A percentile compares a stretch with the other conserved stretches of the same genome.
phyloP scores from a whole-genome alignment of 2,113 vertebrate species.

The Tetrao urogallus region DNA sequence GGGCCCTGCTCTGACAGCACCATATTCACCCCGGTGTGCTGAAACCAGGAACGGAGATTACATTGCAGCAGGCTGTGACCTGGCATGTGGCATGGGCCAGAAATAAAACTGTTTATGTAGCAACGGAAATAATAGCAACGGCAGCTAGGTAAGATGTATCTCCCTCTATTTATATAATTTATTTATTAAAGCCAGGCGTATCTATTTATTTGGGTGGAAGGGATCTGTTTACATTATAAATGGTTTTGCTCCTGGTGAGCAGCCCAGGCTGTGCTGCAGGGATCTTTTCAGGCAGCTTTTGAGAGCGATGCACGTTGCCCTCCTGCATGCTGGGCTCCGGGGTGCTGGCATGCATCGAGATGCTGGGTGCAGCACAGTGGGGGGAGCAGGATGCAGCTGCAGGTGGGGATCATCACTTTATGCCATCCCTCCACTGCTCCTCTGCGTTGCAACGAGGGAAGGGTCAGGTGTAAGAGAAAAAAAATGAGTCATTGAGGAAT shows the following conservation, averaged over 20 bases:
- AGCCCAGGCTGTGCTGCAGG: background rate
- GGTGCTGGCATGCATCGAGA: accelerated
- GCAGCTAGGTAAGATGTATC: background rate
- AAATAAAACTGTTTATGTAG: slow-evolving; percentile 81
- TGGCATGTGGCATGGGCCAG: slow-evolving; percentile 53
- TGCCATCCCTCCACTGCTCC: background rate
- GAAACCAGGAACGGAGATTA: background rate
- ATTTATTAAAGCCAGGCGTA: background rate
- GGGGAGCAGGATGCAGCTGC: background rate
- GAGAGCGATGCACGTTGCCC: accelerated
- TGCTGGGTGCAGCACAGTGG: accelerated
- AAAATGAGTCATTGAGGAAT: background rate
- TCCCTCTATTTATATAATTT: too few relatives aligned
- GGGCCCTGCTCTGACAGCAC: background rate
- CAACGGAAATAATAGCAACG: slow-evolving; percentile 76
- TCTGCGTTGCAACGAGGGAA: background rate
- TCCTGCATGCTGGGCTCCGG: accelerated
- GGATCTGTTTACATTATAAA: background rate
- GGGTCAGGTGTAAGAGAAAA: background rate
- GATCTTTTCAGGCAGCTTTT: accelerated
- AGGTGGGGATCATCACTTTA: background rate
- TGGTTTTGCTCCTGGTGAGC: background rate
- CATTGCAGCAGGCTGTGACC: slow-evolving; percentile 18
- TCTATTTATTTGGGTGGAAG: background rate
- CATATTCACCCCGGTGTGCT: background rate